phyloP scores from a whole-genome alignment of 1,140 invertebrate genomes.

The Onthophagus taurus region DNA sequence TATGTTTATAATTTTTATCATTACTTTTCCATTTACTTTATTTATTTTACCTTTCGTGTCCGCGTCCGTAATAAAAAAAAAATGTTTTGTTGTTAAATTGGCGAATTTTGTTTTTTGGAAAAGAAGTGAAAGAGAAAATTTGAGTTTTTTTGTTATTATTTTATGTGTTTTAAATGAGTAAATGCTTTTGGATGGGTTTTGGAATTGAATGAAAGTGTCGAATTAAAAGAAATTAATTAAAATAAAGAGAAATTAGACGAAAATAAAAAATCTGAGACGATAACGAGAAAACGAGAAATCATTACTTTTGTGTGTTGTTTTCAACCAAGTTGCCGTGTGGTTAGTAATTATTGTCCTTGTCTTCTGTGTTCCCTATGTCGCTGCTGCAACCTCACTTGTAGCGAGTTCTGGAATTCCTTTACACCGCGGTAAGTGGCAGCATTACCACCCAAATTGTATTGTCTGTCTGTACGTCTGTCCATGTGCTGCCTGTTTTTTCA shows the following conservation, averaged over 20 bases:
- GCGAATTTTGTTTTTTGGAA: neutral
- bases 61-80: neutral
- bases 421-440: conserved; percentile 90
- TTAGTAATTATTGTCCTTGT: conserved; percentile 61
- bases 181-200: too few species aligned
- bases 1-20: conserved; percentile 8
- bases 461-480: conserved; percentile 35
- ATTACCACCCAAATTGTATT: conserved; percentile 37
- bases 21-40: conserved; percentile 1
- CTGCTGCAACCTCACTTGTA: conserved; percentile 58
- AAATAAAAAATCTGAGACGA: too few species aligned
- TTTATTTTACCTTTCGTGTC: neutral
- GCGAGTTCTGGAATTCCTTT: conserved; percentile 95
- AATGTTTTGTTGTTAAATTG: neutral
- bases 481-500: conserved; percentile 36
- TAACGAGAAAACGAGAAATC: too few species aligned
- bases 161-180: too few species aligned
- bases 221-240: too few species aligned
- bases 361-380: conserved; percentile 65
- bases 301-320: conserved; percentile 26
- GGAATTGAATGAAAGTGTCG: too few species aligned
- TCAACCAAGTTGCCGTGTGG: conserved; percentile 51
- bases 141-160: conserved; percentile 6
- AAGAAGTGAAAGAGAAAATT: too few species aligned
- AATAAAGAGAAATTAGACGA: too few species aligned